These are phyloP conservation scores for Lordiphosa mommai DNA, from an alignment of 1,140 invertebrate genomes.

Conservation along the genomic window DNA sequence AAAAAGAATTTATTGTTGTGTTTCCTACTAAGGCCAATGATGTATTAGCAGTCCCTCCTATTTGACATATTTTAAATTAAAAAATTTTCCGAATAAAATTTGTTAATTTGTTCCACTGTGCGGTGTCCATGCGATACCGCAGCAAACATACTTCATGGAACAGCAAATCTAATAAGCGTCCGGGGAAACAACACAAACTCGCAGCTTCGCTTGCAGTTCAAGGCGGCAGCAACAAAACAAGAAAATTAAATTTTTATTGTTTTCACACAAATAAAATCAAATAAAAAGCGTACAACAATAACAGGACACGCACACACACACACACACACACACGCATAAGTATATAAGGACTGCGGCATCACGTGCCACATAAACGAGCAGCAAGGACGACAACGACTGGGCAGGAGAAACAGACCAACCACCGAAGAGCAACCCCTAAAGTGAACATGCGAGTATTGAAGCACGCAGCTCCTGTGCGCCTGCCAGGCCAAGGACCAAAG, in stretches of 20 bases:
- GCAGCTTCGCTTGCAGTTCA: conserved; percentile 38
- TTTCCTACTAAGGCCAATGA: no score
- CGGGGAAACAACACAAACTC: conserved; percentile 8
- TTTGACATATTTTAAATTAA: no score
- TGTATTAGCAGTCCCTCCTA: no score
- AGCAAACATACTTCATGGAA: background rate
- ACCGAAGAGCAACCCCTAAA: conserved; percentile 75
- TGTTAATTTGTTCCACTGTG: conserved; percentile 10
- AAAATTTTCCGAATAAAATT: background rate
- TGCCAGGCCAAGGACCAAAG: conserved; percentile 12
- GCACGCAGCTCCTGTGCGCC: conserved; percentile 23
- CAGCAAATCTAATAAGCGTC: conserved; percentile 26
- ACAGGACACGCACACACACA: conserved; percentile 13
- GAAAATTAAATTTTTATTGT: conserved; percentile 80
- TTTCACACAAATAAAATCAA: conserved; percentile 79
- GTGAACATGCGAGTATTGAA: conserved; percentile 11
- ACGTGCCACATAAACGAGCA: conserved; percentile 54
- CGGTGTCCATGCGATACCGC: background rate
- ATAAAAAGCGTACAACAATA: conserved; percentile 76
- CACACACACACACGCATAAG: conserved; percentile 16
- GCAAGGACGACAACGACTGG: conserved; percentile 43
- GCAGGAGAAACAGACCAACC: conserved; percentile 77
- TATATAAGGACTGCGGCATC: conserved; percentile 48
- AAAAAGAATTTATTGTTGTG: no score
- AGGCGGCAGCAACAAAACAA: conserved; percentile 69